Percentiles rank a stretch among this genome's conserved stretches.
phyloP scores from a whole-genome alignment of 2,888 invertebrate species.

The Polydrusus cervinus region DNA sequence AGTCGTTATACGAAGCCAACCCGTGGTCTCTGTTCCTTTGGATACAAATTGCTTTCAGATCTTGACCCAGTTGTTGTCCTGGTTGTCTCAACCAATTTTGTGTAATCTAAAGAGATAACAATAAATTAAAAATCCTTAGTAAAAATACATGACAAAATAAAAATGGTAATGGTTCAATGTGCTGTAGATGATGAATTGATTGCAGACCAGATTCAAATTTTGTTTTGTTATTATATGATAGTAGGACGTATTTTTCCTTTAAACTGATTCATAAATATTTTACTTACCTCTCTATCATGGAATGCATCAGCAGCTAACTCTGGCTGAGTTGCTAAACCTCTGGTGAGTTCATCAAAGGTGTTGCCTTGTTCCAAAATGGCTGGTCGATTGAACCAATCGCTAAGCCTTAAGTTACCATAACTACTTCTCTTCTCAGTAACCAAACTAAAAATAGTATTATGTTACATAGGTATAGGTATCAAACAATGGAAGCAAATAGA shows the following conservation, averaged over 20 bases:
- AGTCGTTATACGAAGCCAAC: conserved; percentile 84
- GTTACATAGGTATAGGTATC: not conserved
- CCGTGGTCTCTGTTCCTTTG: conserved; percentile 93
- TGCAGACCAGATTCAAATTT: too few species aligned
- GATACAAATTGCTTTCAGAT: conserved; percentile 87
- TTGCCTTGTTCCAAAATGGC: conserved; percentile 77
- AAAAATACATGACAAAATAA: not conserved
- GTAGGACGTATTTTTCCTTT: too few species aligned
- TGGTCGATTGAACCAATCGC: conserved; percentile 83
- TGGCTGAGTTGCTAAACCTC: conserved; percentile 86
- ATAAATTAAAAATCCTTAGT: not conserved
- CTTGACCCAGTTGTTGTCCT: conserved; percentile 83
- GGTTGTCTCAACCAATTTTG: conserved; percentile 78
- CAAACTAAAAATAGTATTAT: conserved; percentile 70
- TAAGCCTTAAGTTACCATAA: conserved; percentile 77
- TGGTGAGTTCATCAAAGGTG: conserved; percentile 81
- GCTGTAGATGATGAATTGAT: too few species aligned
- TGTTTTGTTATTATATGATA: too few species aligned
- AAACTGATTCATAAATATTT: not conserved
- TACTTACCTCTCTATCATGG: conserved; percentile 81
- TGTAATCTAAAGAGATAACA: conserved; percentile 74
- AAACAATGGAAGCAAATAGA: too few species aligned
- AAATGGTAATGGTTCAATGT: too few species aligned
- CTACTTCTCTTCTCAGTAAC: conserved; percentile 75
- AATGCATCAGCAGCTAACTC: conserved; percentile 85